These are phyloP conservation scores for Camptogramma bilineatum DNA, from an alignment of 2,888 invertebrate genomes.

Conservation along the genomic window DNA sequence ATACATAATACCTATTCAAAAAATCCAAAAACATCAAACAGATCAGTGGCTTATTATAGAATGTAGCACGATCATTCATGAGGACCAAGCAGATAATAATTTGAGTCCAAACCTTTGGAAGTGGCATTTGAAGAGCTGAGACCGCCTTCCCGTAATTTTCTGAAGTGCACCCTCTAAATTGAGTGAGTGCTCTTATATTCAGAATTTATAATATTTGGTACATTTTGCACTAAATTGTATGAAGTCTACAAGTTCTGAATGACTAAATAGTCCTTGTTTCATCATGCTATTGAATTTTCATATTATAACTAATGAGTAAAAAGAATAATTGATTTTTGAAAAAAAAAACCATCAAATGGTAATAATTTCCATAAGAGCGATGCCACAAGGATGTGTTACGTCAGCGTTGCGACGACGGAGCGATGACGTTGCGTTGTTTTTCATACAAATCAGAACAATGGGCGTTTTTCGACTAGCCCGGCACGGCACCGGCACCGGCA, in stretches of 20 bases:
- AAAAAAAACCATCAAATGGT: too few relatives aligned
- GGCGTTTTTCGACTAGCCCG: too few relatives aligned
- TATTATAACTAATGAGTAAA: too few relatives aligned
- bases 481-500: too few relatives aligned
- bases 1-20: too few relatives aligned
- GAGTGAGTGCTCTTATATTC: constrained; percentile 78
- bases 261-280: background rate
- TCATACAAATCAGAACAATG: too few relatives aligned
- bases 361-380: too few relatives aligned
- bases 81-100: constrained; percentile 72
- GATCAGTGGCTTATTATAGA: constrained; percentile 52
- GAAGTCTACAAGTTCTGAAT: constrained; percentile 57
- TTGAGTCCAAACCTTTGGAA: constrained; percentile 73
- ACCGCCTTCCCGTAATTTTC: constrained; percentile 81
- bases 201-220: constrained; percentile 80
- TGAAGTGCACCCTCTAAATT: constrained; percentile 76
- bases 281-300: background rate
- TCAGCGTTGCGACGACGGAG: too few relatives aligned
- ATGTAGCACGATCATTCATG: constrained; percentile 56
- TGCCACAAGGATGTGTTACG: too few relatives aligned
- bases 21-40: constrained; percentile 31
- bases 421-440: too few relatives aligned
- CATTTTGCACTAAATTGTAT: constrained; percentile 68
- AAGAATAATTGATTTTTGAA: too few relatives aligned
- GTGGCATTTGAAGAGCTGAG: constrained; percentile 74